Evolutionary conservation across 1,140 invertebrate genomes (phyloP), one percentile per base, ranked within the genome.

Genomic region (Hetaerina americana): DNA sequence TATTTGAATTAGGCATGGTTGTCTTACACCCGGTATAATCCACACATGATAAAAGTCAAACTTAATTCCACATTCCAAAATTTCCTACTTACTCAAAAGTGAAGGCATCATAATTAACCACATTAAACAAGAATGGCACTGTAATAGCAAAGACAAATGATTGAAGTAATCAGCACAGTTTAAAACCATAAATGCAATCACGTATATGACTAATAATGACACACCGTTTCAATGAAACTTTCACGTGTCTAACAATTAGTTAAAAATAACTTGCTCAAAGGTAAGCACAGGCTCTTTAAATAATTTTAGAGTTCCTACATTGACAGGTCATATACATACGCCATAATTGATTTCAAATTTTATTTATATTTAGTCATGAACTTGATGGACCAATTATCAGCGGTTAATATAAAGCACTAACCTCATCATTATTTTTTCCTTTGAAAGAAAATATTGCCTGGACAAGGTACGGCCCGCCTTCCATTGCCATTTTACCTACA

Each of bases 341-440:
- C n/a, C n/a, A n/a, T n/a, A n/a, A n/a, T n/a, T n/a, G n/a, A n/a
- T n/a, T n/a, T n/a, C n/a, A n/a, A n/a, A n/a, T n/a, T n/a, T n/a
- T 40, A 8, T 5, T 40, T 57, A 57, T 57, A 10, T 18, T 5
- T 12, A 12, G 2, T n/a, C 22, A 12, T 57, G 15, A 57, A 57
- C 15, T 18, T 40, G 10, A 57, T n/a, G 15, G 18, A 6, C 15
- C 15, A 15, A 40, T 15, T 40, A 57, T 3, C 40, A 57, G 10
- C 40, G 15, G 69, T 22, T 27, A 66, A 70, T 69, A 69, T 71
- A 18, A 73, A 72, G 70, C 66, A 76, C 82, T 81, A 83, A 93
- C 91, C 86, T 98, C 96, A 85, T 98, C 96, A 85, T 98, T 98
- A 79, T 98, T 98, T 80, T 90, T 91, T 68, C 94, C 95, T 84